These are phyloP conservation scores for Drosophila nigritarsus DNA, from an alignment of 2,888 invertebrate genomes.

Conservation along the genomic window DNA sequence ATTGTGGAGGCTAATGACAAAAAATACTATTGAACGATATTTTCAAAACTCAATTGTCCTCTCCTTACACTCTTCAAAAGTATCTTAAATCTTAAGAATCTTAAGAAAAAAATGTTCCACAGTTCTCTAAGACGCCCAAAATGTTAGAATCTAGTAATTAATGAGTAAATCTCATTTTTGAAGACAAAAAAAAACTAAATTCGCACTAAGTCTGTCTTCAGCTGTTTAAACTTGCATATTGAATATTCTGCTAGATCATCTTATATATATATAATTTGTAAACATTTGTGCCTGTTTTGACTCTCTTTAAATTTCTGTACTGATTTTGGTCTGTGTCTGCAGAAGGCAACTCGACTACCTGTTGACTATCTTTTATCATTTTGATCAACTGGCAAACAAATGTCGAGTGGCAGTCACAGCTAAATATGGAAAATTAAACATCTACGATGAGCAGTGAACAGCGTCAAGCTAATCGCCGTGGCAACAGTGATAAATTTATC, in stretches of 20 bases:
- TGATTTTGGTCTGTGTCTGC: background rate
- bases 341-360: background rate
- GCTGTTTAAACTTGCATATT: background rate
- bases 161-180: background rate
- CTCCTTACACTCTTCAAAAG: background rate
- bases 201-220: too few species aligned
- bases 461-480: conserved; percentile 29
- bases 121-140: background rate
- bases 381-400: conserved; percentile 24
- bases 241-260: background rate
- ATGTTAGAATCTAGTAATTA: background rate
- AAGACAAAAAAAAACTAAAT: background rate
- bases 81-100: background rate
- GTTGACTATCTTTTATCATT: conserved; percentile 1
- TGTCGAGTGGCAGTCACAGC: conserved; percentile 41
- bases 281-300: too few species aligned
- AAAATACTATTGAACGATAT: background rate
- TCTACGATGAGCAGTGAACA: conserved; percentile 9
- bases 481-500: conserved; percentile 65
- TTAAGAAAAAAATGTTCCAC: too few species aligned
- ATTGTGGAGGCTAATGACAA: background rate
- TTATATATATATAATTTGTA: too few species aligned
- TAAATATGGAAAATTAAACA: conserved; percentile 52
- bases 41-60: background rate
- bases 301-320: background rate